Evolutionary conservation across 1,140 invertebrate genomes (phyloP).

Genomic region (Drosophila triauraria): DNA sequence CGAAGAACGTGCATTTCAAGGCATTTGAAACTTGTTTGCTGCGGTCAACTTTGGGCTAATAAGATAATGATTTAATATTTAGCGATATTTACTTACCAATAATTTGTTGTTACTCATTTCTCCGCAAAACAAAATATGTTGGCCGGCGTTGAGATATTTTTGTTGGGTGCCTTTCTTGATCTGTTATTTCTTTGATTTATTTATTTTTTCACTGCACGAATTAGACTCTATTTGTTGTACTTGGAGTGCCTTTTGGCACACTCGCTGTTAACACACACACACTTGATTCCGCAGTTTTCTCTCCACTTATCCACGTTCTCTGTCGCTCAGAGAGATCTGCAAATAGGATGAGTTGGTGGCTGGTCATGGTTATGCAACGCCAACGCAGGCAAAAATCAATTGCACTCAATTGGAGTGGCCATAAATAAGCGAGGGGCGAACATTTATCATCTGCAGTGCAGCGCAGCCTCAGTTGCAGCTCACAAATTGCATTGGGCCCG

Average conservation of each 20-base stretch:
- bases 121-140: conserved; percentile 72
- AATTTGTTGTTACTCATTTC: conserved; percentile 81
- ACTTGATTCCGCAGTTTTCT: conserved; percentile 39
- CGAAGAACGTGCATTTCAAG: conserved; percentile 9
- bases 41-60: conserved; percentile 29
- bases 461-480: conserved; percentile 19
- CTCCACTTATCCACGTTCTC: conserved; percentile 30
- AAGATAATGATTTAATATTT: conserved; percentile 8
- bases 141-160: conserved; percentile 28
- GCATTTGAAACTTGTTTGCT: conserved; percentile 38
- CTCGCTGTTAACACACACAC: conserved; percentile 43
- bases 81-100: conserved; percentile 62
- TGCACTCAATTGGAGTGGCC: conserved; percentile 79
- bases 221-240: conserved; percentile 52
- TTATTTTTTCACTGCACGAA: conserved; percentile 53
- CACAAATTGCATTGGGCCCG: conserved; percentile 69
- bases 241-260: conserved; percentile 60
- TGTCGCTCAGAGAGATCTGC: conserved; percentile 44
- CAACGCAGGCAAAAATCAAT: conserved; percentile 79
- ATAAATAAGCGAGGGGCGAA: conserved; percentile 71
- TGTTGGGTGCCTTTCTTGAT: conserved; percentile 11
- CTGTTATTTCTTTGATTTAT: conserved; percentile 15
- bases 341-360: conserved; percentile 53
- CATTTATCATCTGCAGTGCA: conserved; percentile 66
- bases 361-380: conserved; percentile 68